Evolutionary conservation across 1,140 invertebrate genomes (phyloP).

Genomic region (Diplogasteroides magnus): DNA sequence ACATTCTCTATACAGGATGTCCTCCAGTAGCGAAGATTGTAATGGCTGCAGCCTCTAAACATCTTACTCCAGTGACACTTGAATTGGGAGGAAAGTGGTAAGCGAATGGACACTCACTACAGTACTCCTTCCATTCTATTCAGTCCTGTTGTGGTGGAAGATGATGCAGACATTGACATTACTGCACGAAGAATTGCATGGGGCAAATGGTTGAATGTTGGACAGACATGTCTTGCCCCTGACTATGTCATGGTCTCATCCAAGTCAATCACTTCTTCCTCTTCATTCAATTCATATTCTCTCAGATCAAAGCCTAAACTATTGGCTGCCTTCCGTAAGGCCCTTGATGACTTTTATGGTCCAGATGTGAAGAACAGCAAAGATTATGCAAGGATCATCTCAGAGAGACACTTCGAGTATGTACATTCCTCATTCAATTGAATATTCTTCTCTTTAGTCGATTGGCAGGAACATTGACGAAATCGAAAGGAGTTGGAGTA

Average conservation of each 20-base stretch:
- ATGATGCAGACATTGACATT: constrained; percentile 44
- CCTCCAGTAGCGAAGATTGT: constrained; percentile 79
- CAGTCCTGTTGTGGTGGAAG: constrained; percentile 29
- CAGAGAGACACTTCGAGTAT: constrained; percentile 68
- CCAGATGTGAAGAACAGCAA: constrained; percentile 71
- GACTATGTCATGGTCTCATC: constrained; percentile 85
- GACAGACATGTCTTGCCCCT: constrained; percentile 94
- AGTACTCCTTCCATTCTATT: constrained; percentile 31
- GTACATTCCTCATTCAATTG: too few species aligned
- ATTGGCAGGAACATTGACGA: not conserved
- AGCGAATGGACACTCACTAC: constrained; percentile 1
- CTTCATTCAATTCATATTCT: constrained; percentile 44
- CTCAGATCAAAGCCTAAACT: constrained; percentile 40
- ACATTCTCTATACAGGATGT: constrained; percentile 95
- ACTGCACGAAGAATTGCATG: constrained; percentile 70
- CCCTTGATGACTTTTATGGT: constrained; percentile 78
- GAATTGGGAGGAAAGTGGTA: constrained; percentile 84
- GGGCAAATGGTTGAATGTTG: constrained; percentile 86
- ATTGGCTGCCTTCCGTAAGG: constrained; percentile 59
- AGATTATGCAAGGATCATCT: constrained; percentile 79
- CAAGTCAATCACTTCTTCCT: constrained; percentile 59
- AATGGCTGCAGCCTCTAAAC: constrained; percentile 77
- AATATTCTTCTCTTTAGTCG: constrained; percentile 5
- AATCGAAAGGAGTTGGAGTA: too few species aligned
- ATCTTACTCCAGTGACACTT: constrained; percentile 84